phyloP scores from a whole-genome alignment of 2,888 invertebrate species.

The Carpatolechia fugitivella region DNA sequence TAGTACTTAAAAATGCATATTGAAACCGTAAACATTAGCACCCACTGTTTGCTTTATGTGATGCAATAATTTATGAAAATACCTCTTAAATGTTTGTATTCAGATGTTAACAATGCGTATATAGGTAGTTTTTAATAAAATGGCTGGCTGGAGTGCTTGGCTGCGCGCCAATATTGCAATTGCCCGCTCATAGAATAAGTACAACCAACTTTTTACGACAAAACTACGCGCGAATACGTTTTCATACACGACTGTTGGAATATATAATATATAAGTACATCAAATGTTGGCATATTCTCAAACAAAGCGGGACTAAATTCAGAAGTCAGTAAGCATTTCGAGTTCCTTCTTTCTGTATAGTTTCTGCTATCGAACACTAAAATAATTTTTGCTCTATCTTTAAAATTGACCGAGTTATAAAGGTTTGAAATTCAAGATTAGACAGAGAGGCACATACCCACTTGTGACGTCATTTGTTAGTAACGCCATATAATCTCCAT shows the following conservation, averaged over 20 bases:
- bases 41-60: not conserved
- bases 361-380: too few relatives aligned
- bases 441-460: too few relatives aligned
- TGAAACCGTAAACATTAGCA: too few relatives aligned
- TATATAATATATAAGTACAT: not conserved
- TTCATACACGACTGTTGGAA: not conserved
- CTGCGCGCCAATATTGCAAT: slow-evolving; percentile 45
- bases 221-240: not conserved
- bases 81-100: not conserved
- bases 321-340: too few relatives aligned
- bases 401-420: too few relatives aligned
- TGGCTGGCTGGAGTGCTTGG: slow-evolving; percentile 45
- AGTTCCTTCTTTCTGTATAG: too few relatives aligned
- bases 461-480: too few relatives aligned
- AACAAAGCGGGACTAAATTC: not conserved
- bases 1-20: too few relatives aligned
- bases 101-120: slow-evolving; percentile 54
- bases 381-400: too few relatives aligned
- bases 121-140: slow-evolving; percentile 58
- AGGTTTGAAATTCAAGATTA: too few relatives aligned
- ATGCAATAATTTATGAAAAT: not conserved
- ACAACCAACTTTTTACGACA: slow-evolving; percentile 6
- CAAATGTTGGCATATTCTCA: not conserved
- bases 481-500: too few relatives aligned
- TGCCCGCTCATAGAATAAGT: slow-evolving; percentile 21